Percentiles rank a stretch among this genome's conserved stretches.
Conservation (phyloP, 2,888 invertebrate species). For the Lobophora halterata region DNA sequence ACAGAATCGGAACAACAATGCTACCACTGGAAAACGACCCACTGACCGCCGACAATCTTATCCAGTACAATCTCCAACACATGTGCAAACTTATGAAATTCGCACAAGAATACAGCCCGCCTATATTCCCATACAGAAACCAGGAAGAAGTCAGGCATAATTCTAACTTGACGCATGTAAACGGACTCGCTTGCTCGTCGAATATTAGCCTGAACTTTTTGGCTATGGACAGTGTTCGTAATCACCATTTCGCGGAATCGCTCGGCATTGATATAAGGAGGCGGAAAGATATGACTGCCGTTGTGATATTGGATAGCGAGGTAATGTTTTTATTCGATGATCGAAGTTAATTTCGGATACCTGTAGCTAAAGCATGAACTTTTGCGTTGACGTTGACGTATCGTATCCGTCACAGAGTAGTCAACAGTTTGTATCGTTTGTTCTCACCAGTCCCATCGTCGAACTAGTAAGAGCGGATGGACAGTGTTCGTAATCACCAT, state of each 20-base stretch:
- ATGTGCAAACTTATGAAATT: constrained; percentile 62
- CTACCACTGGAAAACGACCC: constrained; percentile 72
- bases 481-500: constrained; percentile 85
- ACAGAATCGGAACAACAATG: constrained; percentile 70
- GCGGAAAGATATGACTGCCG: constrained; percentile 82
- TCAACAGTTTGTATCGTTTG: too few relatives aligned
- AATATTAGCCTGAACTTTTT: constrained; percentile 71
- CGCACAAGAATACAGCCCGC: constrained; percentile 60
- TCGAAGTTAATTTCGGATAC: too few relatives aligned
- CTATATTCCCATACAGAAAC: constrained; percentile 48
- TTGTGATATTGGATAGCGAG: constrained; percentile 86
- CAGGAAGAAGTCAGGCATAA: constrained; percentile 32
- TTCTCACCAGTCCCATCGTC: too few relatives aligned
- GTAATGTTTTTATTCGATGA: too few relatives aligned
- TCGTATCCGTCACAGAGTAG: too few relatives aligned
- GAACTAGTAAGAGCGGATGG: too few relatives aligned
- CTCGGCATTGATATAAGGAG: constrained; percentile 85
- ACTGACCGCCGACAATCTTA: constrained; percentile 75
- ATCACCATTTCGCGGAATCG: constrained; percentile 87
- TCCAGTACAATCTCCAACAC: constrained; percentile 60
- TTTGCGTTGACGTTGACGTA: too few relatives aligned
- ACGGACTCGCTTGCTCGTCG: constrained; percentile 70
- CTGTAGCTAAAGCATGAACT: too few relatives aligned
- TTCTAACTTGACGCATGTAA: constrained; percentile 52
- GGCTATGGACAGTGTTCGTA: constrained; percentile 87